A percentile compares a stretch with the other conserved stretches of the same genome.
Evolutionary conservation across 1,140 invertebrate genomes (phyloP).

Genomic region (Drosophila rufa): DNA sequence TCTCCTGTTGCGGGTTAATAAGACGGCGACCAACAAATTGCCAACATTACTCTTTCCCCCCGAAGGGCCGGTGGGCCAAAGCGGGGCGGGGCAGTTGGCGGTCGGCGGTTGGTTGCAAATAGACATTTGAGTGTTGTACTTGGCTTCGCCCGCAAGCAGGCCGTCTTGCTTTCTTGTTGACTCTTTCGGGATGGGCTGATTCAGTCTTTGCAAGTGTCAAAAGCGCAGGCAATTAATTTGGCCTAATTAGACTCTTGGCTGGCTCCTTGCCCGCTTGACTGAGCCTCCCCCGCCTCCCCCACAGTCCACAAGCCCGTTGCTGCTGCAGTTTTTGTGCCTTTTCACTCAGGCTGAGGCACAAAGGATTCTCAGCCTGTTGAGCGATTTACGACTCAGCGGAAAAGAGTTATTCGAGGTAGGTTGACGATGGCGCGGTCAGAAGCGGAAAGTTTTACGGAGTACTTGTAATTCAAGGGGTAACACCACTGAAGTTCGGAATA

Average conservation of each 20-base stretch:
- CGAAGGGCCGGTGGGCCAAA: background rate
- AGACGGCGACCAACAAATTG: conserved; percentile 79
- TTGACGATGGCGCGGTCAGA: background rate
- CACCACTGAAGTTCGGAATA: background rate
- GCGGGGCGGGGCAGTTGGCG: background rate
- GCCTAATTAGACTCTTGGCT: conserved; percentile 78
- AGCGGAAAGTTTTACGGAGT: background rate
- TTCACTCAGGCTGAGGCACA: conserved; percentile 53
- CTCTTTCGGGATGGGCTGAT: conserved; percentile 37
- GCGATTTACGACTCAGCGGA: conserved; percentile 71
- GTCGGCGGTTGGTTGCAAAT: conserved; percentile 58
- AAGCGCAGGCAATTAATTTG: conserved; percentile 82
- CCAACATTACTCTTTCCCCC: conserved; percentile 74
- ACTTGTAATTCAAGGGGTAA: conserved; percentile 2
- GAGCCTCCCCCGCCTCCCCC: background rate
- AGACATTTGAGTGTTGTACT: conserved; percentile 81
- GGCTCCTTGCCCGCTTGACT: conserved; percentile 56
- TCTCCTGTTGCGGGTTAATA: conserved; percentile 79
- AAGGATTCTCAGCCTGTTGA: conserved; percentile 67
- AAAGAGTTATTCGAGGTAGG: conserved; percentile 25
- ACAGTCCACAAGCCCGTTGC: background rate
- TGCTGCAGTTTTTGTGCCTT: conserved; percentile 73
- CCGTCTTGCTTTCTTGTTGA: conserved; percentile 64
- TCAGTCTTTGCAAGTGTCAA: conserved; percentile 77
- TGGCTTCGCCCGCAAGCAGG: conserved; percentile 44